A percentile compares a stretch with the other conserved stretches of the same genome.
phyloP scores from a whole-genome alignment of 2,888 invertebrate genomes.

The Phrixothrix hirtus region DNA sequence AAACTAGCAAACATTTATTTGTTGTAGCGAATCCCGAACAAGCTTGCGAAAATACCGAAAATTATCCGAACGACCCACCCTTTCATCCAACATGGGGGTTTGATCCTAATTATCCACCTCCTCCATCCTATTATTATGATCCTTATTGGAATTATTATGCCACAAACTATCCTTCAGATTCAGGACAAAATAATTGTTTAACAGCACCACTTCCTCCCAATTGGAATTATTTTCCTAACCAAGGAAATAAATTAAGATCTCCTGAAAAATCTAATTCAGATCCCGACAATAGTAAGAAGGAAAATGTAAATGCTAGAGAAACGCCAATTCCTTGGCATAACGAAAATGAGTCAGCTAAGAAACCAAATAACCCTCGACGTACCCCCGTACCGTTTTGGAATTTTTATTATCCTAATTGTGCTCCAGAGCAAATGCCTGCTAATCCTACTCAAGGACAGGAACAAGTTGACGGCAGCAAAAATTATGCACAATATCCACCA shows the following conservation, averaged over 20 bases:
- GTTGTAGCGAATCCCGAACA: conserved; percentile 56
- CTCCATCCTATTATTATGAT: conserved; percentile 38
- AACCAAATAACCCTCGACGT: conserved; percentile 18
- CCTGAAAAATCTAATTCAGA: conserved; percentile 10
- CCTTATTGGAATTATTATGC: conserved; percentile 47
- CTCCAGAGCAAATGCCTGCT: conserved; percentile 8
- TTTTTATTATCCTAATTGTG: conserved; percentile 41
- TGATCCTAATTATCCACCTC: conserved; percentile 34
- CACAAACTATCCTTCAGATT: conserved; percentile 30
- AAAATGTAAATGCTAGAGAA: conserved; percentile 16
- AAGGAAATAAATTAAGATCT: too few species aligned
- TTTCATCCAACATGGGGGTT: conserved; percentile 33
- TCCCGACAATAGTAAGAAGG: background rate
- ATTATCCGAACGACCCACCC: conserved; percentile 46
- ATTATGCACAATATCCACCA: conserved; percentile 37
- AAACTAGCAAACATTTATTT: conserved; percentile 37
- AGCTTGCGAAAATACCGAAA: conserved; percentile 47
- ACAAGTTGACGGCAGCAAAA: background rate
- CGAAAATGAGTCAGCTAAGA: conserved; percentile 4
- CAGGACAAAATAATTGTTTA: too few species aligned
- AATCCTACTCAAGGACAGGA: conserved; percentile 8
- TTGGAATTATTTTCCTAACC: too few species aligned
- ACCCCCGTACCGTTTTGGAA: conserved; percentile 46
- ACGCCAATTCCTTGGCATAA: conserved; percentile 18
- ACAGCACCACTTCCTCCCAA: too few species aligned